Conservation (phyloP, 1,140 invertebrate genomes). For the Neoseiulus cucumeris region DNA sequence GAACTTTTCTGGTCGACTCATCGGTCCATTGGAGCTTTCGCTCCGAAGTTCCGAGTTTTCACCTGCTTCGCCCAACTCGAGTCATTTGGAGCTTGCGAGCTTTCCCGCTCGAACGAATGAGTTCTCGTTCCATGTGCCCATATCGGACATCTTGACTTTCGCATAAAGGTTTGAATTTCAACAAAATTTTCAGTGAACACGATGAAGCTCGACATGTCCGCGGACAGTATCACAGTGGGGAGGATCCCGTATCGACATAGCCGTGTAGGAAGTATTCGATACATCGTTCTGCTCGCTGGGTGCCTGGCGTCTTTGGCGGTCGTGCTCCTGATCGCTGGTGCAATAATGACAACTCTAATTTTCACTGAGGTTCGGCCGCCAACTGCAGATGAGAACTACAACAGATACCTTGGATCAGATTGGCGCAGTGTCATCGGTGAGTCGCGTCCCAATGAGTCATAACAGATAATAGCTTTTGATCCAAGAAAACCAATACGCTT, state of each 20-base stretch:
- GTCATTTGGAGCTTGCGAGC: no score
- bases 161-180: no score
- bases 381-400: slow-evolving; percentile 21
- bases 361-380: slow-evolving; percentile 22
- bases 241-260: background rate
- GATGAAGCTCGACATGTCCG: background rate
- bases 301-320: slow-evolving; percentile 15
- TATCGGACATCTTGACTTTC: no score
- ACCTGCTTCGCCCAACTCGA: no score
- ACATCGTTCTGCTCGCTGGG: background rate
- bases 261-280: background rate
- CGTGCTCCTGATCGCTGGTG: slow-evolving; percentile 19
- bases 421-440: slow-evolving; percentile 19
- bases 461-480: no score
- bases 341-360: slow-evolving; percentile 20
- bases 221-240: background rate
- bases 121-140: no score
- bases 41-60: no score
- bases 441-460: background rate
- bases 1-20: no score
- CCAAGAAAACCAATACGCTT: no score
- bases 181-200: no score
- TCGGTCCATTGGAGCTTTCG: no score
- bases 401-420: slow-evolving; percentile 21
- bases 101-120: no score